Conservation (phyloP, 2,888 invertebrate species). For the Smittia aterrima region DNA sequence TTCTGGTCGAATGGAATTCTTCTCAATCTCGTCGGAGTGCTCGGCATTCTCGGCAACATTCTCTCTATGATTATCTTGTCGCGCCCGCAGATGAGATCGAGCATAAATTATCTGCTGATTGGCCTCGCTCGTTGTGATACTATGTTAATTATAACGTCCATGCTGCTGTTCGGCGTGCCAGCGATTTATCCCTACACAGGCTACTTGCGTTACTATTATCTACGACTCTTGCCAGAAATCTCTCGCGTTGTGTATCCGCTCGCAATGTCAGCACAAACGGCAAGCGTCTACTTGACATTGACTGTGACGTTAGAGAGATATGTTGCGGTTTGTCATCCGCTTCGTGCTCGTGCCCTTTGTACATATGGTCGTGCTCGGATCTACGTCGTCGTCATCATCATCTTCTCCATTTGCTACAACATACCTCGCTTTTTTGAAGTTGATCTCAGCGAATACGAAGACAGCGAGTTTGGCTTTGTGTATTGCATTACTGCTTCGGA, state of each 20-base stretch:
- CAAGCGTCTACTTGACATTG: slow-evolving; percentile 86
- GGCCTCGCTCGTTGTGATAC: slow-evolving; percentile 94
- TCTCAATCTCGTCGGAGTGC: slow-evolving; percentile 74
- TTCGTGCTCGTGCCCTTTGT: slow-evolving; percentile 84
- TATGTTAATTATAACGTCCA: slow-evolving; percentile 80
- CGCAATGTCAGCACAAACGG: slow-evolving; percentile 85
- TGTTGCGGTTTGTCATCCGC: slow-evolving; percentile 89
- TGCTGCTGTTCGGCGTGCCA: slow-evolving; percentile 82
- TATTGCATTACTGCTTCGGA: slow-evolving; percentile 70
- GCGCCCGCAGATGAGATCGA: slow-evolving; percentile 92
- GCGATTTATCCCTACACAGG: slow-evolving; percentile 82
- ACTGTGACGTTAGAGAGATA: slow-evolving; percentile 92
- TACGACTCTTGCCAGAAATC: slow-evolving; percentile 75
- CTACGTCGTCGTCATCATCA: slow-evolving; percentile 77
- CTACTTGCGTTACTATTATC: slow-evolving; percentile 72
- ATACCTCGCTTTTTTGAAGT: slow-evolving; percentile 77
- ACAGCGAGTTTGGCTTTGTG: slow-evolving; percentile 59
- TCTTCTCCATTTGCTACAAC: slow-evolving; percentile 83
- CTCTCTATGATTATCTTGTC: slow-evolving; percentile 88
- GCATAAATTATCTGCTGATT: slow-evolving; percentile 90
- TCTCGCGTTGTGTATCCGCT: slow-evolving; percentile 79
- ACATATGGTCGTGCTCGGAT: slow-evolving; percentile 83
- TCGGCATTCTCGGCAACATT: slow-evolving; percentile 86
- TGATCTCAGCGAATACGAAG: slow-evolving; percentile 52
- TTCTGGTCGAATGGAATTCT: slow-evolving; percentile 81